Percentiles rank a stretch among this genome's conserved stretches.
Evolutionary conservation across 2,888 invertebrate genomes (phyloP).

Genomic region (Microdon myrmicae): DNA sequence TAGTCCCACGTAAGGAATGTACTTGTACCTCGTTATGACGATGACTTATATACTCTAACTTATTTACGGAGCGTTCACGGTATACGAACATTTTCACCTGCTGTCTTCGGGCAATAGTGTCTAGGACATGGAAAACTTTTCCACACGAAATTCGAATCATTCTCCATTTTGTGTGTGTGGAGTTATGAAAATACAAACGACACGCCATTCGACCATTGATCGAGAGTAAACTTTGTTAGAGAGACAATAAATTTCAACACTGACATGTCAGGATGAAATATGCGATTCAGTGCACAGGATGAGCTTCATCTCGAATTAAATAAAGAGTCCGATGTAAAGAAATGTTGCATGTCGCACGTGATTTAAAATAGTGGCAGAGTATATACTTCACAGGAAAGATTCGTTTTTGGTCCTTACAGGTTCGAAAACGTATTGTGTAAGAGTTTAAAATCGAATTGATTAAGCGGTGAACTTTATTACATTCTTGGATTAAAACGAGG

Average conservation of each 20-base stretch:
- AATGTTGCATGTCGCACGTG: constrained; percentile 26
- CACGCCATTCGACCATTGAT: no score
- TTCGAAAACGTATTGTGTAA: no score
- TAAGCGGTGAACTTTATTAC: no score
- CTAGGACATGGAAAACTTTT: constrained; percentile 12
- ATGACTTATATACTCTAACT: constrained; percentile 42
- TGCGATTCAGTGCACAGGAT: constrained; percentile 10
- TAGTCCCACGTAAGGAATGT: constrained; percentile 11
- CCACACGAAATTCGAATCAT: constrained; percentile 36
- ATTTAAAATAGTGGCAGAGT: no score
- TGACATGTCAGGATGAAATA: constrained; percentile 24
- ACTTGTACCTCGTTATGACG: constrained; percentile 31
- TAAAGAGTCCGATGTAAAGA: not conserved
- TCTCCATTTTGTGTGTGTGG: constrained; percentile 18
- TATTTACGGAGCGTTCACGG: constrained; percentile 19
- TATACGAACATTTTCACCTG: constrained; percentile 41
- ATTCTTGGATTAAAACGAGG: no score
- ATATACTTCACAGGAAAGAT: no score
- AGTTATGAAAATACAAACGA: constrained; percentile 6
- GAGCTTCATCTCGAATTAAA: not conserved
- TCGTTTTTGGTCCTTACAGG: no score
- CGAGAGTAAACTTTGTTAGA: constrained; percentile 13
- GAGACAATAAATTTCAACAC: constrained; percentile 28
- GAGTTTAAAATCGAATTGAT: no score
- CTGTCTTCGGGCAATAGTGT: constrained; percentile 21